Evolutionary conservation across 2,888 invertebrate genomes (phyloP).

Genomic region (Dioctria rufipes): DNA sequence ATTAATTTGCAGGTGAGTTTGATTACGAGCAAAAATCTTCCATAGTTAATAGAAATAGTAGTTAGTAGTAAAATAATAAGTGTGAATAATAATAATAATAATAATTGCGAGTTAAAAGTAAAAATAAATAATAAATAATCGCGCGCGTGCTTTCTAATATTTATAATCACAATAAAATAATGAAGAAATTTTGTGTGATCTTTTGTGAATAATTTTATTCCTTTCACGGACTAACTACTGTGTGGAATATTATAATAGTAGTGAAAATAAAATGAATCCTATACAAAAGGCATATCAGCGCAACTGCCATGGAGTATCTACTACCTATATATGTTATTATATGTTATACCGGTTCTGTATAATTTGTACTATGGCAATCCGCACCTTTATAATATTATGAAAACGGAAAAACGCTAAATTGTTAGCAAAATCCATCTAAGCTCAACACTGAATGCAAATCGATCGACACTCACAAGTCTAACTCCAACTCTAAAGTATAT

Average conservation of each 20-base stretch:
- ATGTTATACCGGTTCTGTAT: slow-evolving; percentile 30
- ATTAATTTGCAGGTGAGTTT: slow-evolving; percentile 51
- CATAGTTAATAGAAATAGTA: slow-evolving; percentile 1
- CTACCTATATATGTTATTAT: too few species aligned
- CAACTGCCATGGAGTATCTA: neutral
- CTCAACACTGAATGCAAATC: slow-evolving; percentile 24
- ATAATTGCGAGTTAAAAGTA: neutral
- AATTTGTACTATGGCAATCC: slow-evolving; percentile 24
- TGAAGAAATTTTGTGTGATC: neutral
- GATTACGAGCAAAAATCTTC: neutral
- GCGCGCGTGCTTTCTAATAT: slow-evolving; percentile 29
- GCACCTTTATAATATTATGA: neutral
- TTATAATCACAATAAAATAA: neutral
- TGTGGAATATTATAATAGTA: neutral
- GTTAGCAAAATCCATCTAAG: slow-evolving; percentile 12
- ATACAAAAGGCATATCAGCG: slow-evolving; percentile 21
- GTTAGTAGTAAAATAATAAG: too few species aligned
- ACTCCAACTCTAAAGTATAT: neutral
- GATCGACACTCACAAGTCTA: too few species aligned
- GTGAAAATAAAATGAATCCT: slow-evolving; percentile 37
- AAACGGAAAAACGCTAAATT: neutral
- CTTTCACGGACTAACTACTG: slow-evolving; percentile 7
- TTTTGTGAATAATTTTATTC: slow-evolving; percentile 26
- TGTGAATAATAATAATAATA: too few species aligned
- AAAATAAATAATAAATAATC: slow-evolving; percentile 21